Base-by-base conservation (phyloP, 2,113 vertebrate species). In the Natator depressus region DNA sequence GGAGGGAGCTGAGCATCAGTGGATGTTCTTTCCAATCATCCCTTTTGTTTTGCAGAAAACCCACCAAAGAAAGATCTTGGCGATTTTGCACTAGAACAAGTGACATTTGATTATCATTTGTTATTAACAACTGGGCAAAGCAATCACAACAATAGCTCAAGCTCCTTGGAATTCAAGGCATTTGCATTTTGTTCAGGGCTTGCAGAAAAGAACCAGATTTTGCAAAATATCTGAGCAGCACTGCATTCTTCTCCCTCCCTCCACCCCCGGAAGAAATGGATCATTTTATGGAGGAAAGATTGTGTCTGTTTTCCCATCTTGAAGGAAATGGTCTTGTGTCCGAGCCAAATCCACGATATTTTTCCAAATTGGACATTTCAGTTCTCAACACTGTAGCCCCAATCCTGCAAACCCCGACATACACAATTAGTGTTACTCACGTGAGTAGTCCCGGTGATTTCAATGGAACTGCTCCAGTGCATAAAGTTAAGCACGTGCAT, bases 351-450 rank as follows among this genome's bases (percentile, higher is more conserved):
- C 42, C 42, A 47, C 2, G 7, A n/a, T 72, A 72, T 22, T 72
- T 31, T 72, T 72, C 65, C 75, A 78, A 16, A 12, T 27, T 46
- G 10, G 19, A 46, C 20, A 12, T 24, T 24, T 46, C 38, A 24
- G 20, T 46, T 76, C 38, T 76, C 38, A 3, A 10, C 35, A 10
- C 62, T 25, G 59, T 38, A 4, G 49, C 62, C 69, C 1, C 2
- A 0, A 1, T 7, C 76, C 29, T 76, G 9, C 0, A 0, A 16
- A 55, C 0, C 19, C 6, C 89, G 46, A 11, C 31, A 62, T 31
- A 51, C 29, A 31, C 0, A 1, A 69, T 0, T 55, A 82, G 42
- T 94, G 89, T 89, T 80, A 78, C 14, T 69, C 10, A 8, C 59
- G 81, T 87, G 87, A 9, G 0, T 7, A 1, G 10, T 80, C 89